Evolutionary conservation across 2,113 vertebrate species (phyloP).

Genomic region (Sander lucioperca): DNA sequence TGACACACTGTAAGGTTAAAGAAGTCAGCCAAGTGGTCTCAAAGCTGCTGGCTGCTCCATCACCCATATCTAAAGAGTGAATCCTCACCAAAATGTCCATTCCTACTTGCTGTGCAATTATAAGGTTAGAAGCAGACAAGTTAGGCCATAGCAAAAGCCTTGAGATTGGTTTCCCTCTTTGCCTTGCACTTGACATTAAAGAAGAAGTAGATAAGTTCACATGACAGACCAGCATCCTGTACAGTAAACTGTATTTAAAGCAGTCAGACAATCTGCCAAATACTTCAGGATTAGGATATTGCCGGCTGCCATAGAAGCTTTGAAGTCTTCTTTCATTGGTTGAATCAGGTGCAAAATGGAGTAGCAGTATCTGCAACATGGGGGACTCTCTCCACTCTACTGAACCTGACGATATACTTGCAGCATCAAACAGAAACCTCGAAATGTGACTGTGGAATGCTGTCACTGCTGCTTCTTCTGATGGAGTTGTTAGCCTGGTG

Average conservation of each 20-base stretch:
- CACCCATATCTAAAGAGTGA: conserved; percentile 32
- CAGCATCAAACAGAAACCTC: conserved; percentile 67
- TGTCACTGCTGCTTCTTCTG: conserved; percentile 81
- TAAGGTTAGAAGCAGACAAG: background rate
- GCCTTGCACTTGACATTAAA: conserved; percentile 13
- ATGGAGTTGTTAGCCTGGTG: conserved; percentile 82
- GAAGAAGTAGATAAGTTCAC: background rate
- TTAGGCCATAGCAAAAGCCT: background rate
- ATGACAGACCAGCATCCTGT: background rate
- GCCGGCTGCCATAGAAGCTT: background rate
- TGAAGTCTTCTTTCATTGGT: conserved; percentile 17
- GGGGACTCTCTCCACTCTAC: conserved; percentile 79
- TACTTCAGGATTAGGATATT: conserved; percentile 1
- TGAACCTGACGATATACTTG: conserved; percentile 82
- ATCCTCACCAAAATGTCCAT: background rate
- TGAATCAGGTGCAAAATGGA: conserved; percentile 87
- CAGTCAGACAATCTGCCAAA: background rate
- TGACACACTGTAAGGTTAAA: conserved; percentile 16
- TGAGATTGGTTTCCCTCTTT: conserved; percentile 17
- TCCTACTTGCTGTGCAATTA: conserved; percentile 26
- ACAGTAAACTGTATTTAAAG: background rate
- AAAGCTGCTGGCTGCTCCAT: conserved; percentile 31
- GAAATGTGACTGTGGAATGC: conserved; percentile 63
- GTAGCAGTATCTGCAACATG: conserved; percentile 78
- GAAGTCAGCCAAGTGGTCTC: conserved; percentile 3